These are phyloP conservation scores for Salminus brasiliensis DNA, from an alignment of 2,113 vertebrate genomes.

Conservation along the genomic window DNA sequence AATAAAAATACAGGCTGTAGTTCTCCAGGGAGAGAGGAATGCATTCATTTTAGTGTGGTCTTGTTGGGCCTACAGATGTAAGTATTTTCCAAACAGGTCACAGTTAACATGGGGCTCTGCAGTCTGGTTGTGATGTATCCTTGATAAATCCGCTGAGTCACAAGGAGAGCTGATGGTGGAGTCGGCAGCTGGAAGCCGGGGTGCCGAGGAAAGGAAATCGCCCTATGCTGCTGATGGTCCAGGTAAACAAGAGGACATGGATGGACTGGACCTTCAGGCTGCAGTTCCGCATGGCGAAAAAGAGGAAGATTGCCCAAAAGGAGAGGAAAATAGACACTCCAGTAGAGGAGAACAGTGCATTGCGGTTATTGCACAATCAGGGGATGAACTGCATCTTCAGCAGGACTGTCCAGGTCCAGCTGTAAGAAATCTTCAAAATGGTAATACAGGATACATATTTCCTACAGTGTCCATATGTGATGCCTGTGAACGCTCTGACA, in stretches of 20 bases:
- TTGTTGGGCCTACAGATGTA: slow-evolving; percentile 21
- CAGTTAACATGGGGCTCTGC: background rate
- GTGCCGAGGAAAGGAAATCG: slow-evolving; percentile 49
- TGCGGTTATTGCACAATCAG: slow-evolving; percentile 13
- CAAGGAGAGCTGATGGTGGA: slow-evolving; percentile 53
- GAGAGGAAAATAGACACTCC: background rate
- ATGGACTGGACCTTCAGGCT: slow-evolving; percentile 42
- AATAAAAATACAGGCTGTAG: too few relatives aligned
- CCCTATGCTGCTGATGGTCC: slow-evolving; percentile 45
- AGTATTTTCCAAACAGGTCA: slow-evolving; percentile 39
- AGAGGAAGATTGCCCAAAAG: background rate
- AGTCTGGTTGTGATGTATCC: background rate
- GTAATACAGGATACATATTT: background rate
- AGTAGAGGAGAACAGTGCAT: background rate
- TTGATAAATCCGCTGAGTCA: slow-evolving; percentile 34
- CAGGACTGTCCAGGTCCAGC: slow-evolving; percentile 19
- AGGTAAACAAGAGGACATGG: slow-evolving; percentile 34
- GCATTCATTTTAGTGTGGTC: background rate
- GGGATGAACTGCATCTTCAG: slow-evolving; percentile 24
- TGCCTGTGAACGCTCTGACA: background rate
- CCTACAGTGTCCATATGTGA: background rate
- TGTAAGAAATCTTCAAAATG: slow-evolving; percentile 35
- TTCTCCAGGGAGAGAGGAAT: background rate
- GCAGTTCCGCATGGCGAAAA: background rate
- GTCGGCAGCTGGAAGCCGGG: slow-evolving; percentile 41